phyloP scores from a whole-genome alignment of 2,797 vertebrate species.

The Chelmon rostratus region DNA sequence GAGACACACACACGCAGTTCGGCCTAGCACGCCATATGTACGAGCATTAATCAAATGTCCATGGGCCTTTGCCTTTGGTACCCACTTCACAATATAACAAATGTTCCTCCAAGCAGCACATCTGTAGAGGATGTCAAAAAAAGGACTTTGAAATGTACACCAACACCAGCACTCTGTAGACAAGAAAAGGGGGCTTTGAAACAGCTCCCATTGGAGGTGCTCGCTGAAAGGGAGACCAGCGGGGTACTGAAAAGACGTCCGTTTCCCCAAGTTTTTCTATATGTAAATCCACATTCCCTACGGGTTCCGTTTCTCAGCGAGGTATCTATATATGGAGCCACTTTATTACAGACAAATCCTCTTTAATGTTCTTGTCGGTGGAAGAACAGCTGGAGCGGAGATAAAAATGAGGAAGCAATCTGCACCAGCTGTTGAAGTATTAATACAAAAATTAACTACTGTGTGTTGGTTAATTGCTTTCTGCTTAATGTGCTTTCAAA shows the following conservation, averaged over 20 bases:
- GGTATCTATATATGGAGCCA: conserved; percentile 84
- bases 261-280: conserved; percentile 77
- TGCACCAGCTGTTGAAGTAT: conserved; percentile 87
- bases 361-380: conserved; percentile 86
- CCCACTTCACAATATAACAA: conserved; percentile 77
- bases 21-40: conserved; percentile 61
- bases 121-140: conserved; percentile 82
- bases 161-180: conserved; percentile 71
- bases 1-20: conserved; percentile 45
- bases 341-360: conserved; percentile 87
- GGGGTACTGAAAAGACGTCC: conserved; percentile 77
- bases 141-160: conserved; percentile 84
- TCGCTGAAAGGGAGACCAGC: conserved; percentile 72
- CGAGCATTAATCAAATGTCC: conserved; percentile 78
- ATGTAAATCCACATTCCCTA: conserved; percentile 81
- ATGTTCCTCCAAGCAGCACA: conserved; percentile 80
- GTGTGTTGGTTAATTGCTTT: conserved; percentile 89
- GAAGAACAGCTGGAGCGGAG: conserved; percentile 86
- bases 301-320: conserved; percentile 76
- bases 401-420: conserved; percentile 86
- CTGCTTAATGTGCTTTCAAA: conserved; percentile 89
- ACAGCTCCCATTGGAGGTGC: conserved; percentile 72
- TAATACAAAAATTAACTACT: conserved; percentile 89
- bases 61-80: conserved; percentile 69
- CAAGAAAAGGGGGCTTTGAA: conserved; percentile 79